Evolutionary conservation across 2,797 vertebrate genomes (phyloP).

Genomic region (Octomys mimax): DNA sequence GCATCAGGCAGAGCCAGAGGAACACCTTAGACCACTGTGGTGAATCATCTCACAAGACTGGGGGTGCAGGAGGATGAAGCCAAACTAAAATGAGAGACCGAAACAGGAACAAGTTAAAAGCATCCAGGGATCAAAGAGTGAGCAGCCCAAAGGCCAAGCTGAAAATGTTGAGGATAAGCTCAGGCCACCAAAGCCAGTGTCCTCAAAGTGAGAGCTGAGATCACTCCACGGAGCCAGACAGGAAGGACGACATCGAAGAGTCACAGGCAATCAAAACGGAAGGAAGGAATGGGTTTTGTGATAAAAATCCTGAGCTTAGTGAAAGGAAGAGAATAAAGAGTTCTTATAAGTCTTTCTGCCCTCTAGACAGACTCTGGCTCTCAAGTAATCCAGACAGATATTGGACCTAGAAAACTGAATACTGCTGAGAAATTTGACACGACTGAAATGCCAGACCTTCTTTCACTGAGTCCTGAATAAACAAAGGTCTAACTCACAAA

Average conservation of each 20-base stretch:
- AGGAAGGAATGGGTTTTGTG: constrained; percentile 21
- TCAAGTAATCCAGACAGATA: constrained; percentile 47
- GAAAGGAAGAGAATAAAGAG: constrained; percentile 44
- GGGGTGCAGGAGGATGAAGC: background rate
- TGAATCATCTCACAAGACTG: background rate
- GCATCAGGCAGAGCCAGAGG: background rate
- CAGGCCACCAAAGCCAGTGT: background rate
- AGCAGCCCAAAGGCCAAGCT: background rate
- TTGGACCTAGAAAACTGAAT: constrained; percentile 61
- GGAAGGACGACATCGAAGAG: background rate
- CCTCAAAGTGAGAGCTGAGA: background rate
- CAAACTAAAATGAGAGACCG: background rate
- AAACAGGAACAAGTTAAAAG: background rate
- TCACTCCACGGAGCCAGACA: background rate
- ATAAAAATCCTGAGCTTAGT: constrained; percentile 36
- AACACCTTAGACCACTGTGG: rapidly evolving
- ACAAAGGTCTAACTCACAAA: constrained; percentile 79
- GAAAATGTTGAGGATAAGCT: background rate
- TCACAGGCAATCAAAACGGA: background rate
- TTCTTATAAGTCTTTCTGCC: constrained; percentile 2
- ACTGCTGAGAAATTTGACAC: constrained; percentile 40
- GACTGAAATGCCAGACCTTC: constrained; percentile 80
- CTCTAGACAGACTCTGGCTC: background rate
- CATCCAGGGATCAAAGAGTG: background rate
- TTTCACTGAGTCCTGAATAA: constrained; percentile 83